A percentile compares a stretch with the other conserved stretches of the same genome.
Evolutionary conservation across 2,888 invertebrate genomes (phyloP).

Genomic region (Cephus rjabovi): DNA sequence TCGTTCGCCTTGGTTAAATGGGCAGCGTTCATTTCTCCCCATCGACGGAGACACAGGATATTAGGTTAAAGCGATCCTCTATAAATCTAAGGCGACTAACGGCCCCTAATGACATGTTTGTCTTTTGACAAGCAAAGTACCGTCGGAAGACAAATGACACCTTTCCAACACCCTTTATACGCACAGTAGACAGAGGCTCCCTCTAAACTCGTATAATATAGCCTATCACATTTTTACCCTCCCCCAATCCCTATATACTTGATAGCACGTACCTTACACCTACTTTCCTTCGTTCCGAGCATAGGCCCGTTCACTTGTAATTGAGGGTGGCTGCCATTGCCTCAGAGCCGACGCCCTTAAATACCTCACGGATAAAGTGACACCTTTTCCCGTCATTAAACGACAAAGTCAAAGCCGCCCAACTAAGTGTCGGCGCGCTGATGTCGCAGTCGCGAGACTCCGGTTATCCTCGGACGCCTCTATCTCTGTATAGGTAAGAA

Average conservation of each 20-base stretch:
- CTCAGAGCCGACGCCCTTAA: conserved; percentile 12
- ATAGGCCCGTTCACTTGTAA: neutral
- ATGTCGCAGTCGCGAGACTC: conserved; percentile 18
- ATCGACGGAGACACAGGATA: conserved; percentile 35
- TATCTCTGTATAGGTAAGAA: conserved; percentile 27
- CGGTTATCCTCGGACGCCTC: conserved; percentile 37
- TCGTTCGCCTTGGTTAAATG: conserved; percentile 2
- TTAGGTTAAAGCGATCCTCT: conserved; percentile 36
- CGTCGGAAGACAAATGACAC: conserved; percentile 51
- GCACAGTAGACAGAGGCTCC: conserved; percentile 23
- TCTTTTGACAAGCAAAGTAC: conserved; percentile 52
- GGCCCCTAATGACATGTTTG: conserved; percentile 39
- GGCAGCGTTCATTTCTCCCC: conserved; percentile 62
- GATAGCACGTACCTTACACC: neutral
- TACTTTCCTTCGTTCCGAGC: neutral
- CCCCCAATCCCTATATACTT: neutral
- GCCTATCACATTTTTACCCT: conserved; percentile 23
- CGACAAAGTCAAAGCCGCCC: conserved; percentile 13
- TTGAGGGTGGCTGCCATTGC: neutral
- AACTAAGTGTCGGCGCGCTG: conserved; percentile 11
- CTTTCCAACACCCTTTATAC: conserved; percentile 21
- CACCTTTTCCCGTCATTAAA: conserved; percentile 45
- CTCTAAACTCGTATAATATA: conserved; percentile 26
- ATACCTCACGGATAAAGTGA: conserved; percentile 29
- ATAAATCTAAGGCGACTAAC: conserved; percentile 40